These are phyloP conservation scores for Callosobruchus maculatus DNA, from an alignment of 2,888 invertebrate genomes.

Conservation along the genomic window DNA sequence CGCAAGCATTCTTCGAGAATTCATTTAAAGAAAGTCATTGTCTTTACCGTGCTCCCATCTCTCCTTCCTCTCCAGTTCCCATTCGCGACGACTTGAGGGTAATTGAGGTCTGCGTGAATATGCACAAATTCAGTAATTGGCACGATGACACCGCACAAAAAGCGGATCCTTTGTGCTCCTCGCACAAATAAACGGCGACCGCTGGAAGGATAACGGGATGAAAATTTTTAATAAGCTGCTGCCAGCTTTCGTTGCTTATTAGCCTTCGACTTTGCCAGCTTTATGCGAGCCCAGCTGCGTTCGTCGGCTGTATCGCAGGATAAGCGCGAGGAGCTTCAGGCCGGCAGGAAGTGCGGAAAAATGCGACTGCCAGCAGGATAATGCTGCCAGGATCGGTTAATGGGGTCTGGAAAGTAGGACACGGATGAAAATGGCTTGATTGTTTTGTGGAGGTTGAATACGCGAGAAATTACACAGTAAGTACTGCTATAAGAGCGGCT, in stretches of 20 bases:
- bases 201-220: neutral
- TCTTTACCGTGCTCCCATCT: neutral
- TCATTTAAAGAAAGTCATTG: neutral
- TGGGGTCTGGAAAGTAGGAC: neutral
- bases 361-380: neutral
- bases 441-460: neutral
- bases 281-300: neutral
- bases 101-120: conserved; percentile 21
- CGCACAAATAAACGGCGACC: neutral
- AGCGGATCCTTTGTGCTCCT: conserved; percentile 8
- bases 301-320: neutral
- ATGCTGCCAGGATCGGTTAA: neutral
- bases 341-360: neutral
- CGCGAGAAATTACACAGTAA: neutral
- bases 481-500: neutral
- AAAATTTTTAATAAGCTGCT: neutral
- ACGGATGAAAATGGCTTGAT: neutral
- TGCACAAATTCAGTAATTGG: conserved; percentile 22
- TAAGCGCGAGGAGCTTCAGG: neutral
- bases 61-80: conserved; percentile 19
- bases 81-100: conserved; percentile 18
- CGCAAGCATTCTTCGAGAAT: neutral
- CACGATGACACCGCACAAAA: conserved; percentile 18
- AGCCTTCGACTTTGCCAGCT: neutral
- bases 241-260: neutral